Evolutionary conservation across 1,140 invertebrate species (phyloP).

Genomic region (Apocrypta bakeri): DNA sequence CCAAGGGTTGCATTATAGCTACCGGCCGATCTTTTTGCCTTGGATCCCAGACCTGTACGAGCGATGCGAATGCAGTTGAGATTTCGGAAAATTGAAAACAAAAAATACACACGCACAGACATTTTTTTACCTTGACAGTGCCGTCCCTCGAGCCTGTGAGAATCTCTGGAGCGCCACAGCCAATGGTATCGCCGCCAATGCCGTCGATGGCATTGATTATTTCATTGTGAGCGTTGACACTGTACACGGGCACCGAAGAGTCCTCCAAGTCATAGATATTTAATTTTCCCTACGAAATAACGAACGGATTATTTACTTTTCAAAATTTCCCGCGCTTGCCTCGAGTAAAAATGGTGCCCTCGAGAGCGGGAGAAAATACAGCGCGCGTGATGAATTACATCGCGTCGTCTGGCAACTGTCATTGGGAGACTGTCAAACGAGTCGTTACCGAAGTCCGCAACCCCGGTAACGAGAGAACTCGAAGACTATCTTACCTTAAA

Average conservation of each 20-base stretch:
- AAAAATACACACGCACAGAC: not conserved
- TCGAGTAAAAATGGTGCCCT: not conserved
- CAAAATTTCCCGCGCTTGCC: not conserved
- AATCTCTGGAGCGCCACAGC: conserved; percentile 94
- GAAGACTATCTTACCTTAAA: too few species aligned
- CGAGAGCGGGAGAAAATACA: not conserved
- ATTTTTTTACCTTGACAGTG: conserved; percentile 92
- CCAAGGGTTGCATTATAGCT: conserved; percentile 87
- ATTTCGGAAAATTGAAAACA: not conserved
- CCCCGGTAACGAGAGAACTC: too few species aligned
- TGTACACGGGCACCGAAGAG: conserved; percentile 83
- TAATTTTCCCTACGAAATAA: conserved; percentile 77
- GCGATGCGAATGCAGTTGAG: not conserved
- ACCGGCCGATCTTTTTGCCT: conserved; percentile 92
- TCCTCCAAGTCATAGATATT: conserved; percentile 82
- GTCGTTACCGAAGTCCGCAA: not conserved
- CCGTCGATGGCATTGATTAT: conserved; percentile 96
- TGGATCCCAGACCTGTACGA: conserved; percentile 87
- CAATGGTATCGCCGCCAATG: conserved; percentile 87
- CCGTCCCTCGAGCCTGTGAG: conserved; percentile 95
- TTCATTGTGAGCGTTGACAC: conserved; percentile 87
- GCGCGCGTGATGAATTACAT: not conserved
- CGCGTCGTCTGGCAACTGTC: conserved; percentile 40
- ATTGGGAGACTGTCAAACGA: conserved; percentile 45
- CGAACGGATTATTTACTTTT: not conserved